Evolutionary conservation across 1,140 invertebrate species (phyloP).

Genomic region (Brachionus angularis): DNA sequence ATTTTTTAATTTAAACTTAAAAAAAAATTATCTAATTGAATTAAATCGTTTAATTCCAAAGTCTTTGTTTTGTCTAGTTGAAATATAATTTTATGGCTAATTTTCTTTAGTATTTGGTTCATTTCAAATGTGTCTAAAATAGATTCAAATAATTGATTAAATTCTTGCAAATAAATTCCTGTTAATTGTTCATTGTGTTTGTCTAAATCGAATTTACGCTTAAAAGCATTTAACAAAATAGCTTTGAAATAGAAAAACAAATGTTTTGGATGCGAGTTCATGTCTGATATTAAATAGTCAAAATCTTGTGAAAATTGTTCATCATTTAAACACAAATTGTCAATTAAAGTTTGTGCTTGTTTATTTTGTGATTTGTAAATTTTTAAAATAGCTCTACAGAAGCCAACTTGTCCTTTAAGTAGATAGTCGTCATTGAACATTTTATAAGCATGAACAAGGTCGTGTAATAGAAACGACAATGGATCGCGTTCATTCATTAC

Average conservation of each 20-base stretch:
- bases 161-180: not conserved
- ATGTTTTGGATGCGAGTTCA: constrained; percentile 25
- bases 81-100: too few relatives aligned
- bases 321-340: not conserved
- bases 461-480: constrained; percentile 17
- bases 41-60: too few relatives aligned
- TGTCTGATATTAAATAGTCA: constrained; percentile 23
- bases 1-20: too few relatives aligned
- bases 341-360: not conserved
- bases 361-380: not conserved
- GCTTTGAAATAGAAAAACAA: constrained; percentile 20
- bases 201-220: not conserved
- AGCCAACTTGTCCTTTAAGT: not conserved
- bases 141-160: not conserved
- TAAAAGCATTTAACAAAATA: not conserved
- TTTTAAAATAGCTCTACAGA: not conserved
- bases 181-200: not conserved
- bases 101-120: too few relatives aligned
- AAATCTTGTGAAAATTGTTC: not conserved
- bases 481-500: constrained; percentile 11
- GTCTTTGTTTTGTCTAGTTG: too few relatives aligned
- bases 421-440: constrained; percentile 13
- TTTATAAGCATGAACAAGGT: constrained; percentile 14
- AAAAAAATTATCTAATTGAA: too few relatives aligned
- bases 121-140: not conserved